Base-by-base conservation (phyloP, 2,888 invertebrate genomes). In the Stenolophus ochropezus region DNA sequence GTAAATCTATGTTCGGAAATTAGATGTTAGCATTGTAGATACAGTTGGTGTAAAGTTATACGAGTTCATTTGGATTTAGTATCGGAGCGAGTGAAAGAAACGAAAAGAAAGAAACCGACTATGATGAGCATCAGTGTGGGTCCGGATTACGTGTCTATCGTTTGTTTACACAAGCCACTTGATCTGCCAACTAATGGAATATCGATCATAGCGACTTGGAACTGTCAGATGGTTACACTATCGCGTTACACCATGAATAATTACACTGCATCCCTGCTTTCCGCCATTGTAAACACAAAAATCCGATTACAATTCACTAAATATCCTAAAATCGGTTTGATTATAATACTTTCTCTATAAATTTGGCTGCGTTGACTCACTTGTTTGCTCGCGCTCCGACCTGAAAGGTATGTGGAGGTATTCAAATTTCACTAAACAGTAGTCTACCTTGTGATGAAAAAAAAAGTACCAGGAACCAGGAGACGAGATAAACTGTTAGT, bases 111-210 rank as follows among this genome's bases (percentile, higher is more conserved):
- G 56, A 21, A 56, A 56, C 61, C 21, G 61, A 23, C 23, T 61
- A n/a, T n/a, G 23, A 11, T 21, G 25, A 47, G 18, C 78, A 25
- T 14, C 78, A 61, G 47, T 23, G 27, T 78, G 65, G 25, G 65
- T 61, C 78, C 49, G 58, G 78, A 78, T 78, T 78, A 78, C 78
- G 65, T 78, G 78, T 78, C 78, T 78, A 14, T 58, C 74, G 61
- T 65, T 80, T 80, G 80, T 80, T 80, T 80, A 73, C 73, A 53
- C 25, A 49, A 65, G 81, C 81, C 49, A 81, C 81, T 81, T 61
- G 81, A 81, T 81, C 81, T 75, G 74, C 8, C 49, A 58, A 71
- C 86, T 89, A 89, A 89, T 89, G 89, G 89, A 88, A 87, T 88
- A 88, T 88, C 88, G 88, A 88, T 88, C 87, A 86, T 75, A 58